A percentile compares a stretch with the other conserved stretches of the same genome.
phyloP scores from a whole-genome alignment of 2,888 invertebrate species.

The Heliothis peltigera region DNA sequence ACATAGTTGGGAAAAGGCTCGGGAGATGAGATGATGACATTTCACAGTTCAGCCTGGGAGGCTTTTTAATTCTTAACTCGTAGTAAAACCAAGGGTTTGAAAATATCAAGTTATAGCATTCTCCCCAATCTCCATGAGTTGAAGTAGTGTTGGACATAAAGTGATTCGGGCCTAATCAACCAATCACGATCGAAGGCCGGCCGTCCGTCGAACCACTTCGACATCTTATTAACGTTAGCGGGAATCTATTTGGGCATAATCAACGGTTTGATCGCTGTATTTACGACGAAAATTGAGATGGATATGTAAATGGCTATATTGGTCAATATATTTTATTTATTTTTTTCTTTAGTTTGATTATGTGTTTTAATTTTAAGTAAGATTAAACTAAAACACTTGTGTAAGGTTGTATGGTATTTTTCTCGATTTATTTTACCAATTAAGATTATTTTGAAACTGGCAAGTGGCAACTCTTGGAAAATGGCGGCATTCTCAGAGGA shows the following conservation, averaged over 20 bases:
- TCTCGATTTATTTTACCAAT: too few relatives aligned
- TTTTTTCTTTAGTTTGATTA: constrained; percentile 3
- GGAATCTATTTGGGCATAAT: constrained; percentile 35
- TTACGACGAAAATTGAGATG: constrained; percentile 25
- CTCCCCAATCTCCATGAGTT: not conserved
- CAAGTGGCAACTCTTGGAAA: too few relatives aligned
- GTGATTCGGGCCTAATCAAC: constrained; percentile 21
- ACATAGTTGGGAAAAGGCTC: too few relatives aligned
- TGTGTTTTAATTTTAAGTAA: too few relatives aligned
- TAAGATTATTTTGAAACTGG: too few relatives aligned
- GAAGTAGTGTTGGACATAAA: not conserved
- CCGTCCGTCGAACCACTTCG: constrained; percentile 17
- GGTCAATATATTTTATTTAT: too few relatives aligned
- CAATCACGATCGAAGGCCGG: constrained; percentile 44
- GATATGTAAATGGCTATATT: constrained; percentile 4
- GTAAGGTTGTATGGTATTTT: too few relatives aligned
- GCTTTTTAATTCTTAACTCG: too few relatives aligned
- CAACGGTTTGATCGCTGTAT: constrained; percentile 23
- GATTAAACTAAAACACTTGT: too few relatives aligned
- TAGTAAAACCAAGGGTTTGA: too few relatives aligned
- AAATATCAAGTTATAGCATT: not conserved
- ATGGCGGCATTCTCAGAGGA: too few relatives aligned
- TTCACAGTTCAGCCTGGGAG: not conserved
- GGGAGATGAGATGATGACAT: too few relatives aligned
- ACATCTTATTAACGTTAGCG: constrained; percentile 41